A percentile compares a stretch with the other conserved stretches of the same genome.
Evolutionary conservation across 2,797 vertebrate genomes (phyloP).

Genomic region (Chrosomus eos): DNA sequence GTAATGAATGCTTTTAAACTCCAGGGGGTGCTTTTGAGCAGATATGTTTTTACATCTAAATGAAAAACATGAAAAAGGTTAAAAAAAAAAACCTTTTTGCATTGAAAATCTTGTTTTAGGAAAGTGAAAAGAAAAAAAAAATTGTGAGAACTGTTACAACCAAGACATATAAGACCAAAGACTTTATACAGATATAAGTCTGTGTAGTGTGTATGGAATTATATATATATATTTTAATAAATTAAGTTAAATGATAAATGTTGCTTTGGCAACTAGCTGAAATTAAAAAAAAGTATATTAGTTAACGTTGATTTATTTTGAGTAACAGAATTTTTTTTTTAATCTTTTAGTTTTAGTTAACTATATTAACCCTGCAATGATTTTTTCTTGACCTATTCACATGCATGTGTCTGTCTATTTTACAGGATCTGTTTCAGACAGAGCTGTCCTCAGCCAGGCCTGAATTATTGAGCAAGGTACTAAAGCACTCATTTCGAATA

Average conservation of each 20-base stretch:
- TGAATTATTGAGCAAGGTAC: conserved; percentile 72
- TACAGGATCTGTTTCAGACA: conserved; percentile 74
- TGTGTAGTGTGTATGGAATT: not conserved
- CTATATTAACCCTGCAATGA: not conserved
- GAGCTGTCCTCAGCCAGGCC: conserved; percentile 62
- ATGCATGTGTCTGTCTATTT: conserved; percentile 40
- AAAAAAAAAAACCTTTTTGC: not conserved
- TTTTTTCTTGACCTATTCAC: not conserved
- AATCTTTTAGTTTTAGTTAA: not conserved
- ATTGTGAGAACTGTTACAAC: not conserved
- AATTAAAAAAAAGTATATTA: not conserved
- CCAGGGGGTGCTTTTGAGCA: not conserved
- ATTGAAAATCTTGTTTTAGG: not conserved
- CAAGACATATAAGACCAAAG: not conserved
- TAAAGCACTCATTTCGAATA: not conserved
- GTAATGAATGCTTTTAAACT: not conserved
- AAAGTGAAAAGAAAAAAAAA: not conserved
- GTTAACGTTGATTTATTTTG: not conserved
- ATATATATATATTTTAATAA: not conserved
- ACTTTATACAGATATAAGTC: too few species aligned
- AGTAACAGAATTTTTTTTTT: not conserved
- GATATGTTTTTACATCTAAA: too few species aligned
- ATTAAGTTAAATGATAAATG: not conserved
- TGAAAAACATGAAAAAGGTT: not conserved
- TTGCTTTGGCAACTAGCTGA: not conserved